These are phyloP conservation scores for Drosophila dives DNA, from an alignment of 2,888 invertebrate species.

Conservation along the genomic window DNA sequence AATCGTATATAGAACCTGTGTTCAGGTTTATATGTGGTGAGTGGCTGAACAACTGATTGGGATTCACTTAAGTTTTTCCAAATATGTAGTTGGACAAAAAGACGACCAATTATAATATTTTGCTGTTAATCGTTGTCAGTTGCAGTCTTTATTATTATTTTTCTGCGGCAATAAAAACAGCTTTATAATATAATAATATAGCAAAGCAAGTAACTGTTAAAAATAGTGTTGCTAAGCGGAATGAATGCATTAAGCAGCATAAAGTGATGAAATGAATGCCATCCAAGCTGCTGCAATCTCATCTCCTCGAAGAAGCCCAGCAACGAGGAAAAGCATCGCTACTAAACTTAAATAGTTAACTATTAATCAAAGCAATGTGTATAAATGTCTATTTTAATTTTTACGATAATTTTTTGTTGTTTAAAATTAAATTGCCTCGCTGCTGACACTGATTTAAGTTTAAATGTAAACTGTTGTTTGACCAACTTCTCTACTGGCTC, in stretches of 20 bases:
- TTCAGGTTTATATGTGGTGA: no score
- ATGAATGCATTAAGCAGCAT: constrained; percentile 41
- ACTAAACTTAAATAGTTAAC: background rate
- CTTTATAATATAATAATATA: no score
- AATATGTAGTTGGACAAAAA: no score
- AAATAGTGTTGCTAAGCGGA: no score
- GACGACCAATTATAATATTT: no score
- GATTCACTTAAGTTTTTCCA: no score
- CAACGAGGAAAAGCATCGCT: constrained; percentile 46
- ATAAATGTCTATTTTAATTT: background rate
- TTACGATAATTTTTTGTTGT: constrained; percentile 1
- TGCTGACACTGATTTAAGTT: constrained; percentile 5
- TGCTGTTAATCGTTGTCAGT: no score
- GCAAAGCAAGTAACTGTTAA: no score
- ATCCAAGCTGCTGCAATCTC: constrained; percentile 65
- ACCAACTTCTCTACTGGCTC: constrained; percentile 26
- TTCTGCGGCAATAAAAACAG: no score
- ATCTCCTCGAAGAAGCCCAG: constrained; percentile 72
- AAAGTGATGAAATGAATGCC: constrained; percentile 70
- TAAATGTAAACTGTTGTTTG: constrained; percentile 21
- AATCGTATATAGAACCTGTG: no score
- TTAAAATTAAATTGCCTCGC: constrained; percentile 20
- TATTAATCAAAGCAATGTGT: background rate
- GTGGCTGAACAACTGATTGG: no score
- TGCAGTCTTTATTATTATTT: no score